These are phyloP conservation scores for Melanotaenia trifasciata DNA, from an alignment of 2,797 vertebrate species.

Conservation along the genomic window DNA sequence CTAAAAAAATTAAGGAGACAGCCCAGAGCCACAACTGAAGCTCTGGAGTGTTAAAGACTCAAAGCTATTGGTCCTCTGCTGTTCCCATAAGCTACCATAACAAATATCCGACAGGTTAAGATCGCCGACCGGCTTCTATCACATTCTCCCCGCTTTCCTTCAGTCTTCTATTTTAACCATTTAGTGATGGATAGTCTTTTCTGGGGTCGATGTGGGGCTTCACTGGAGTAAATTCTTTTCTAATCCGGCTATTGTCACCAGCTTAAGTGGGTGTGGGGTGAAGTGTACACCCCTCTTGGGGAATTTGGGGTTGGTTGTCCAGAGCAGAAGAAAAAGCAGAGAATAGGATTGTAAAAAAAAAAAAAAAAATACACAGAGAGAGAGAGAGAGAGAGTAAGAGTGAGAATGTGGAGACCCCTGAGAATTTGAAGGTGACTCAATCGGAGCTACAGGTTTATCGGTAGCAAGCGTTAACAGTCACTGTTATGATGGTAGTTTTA, in stretches of 20 bases:
- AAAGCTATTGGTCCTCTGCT: conserved; percentile 78
- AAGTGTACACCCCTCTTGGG: conserved; percentile 92
- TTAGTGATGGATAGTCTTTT: conserved; percentile 87
- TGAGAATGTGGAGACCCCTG: background rate
- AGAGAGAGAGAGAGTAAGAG: background rate
- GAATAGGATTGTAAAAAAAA: conserved; percentile 69
- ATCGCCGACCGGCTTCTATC: conserved; percentile 91
- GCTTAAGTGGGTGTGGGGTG: conserved; percentile 95
- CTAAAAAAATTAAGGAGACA: conserved; percentile 92
- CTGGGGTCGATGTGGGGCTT: conserved; percentile 86
- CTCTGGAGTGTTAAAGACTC: conserved; percentile 82
- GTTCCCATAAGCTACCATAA: conserved; percentile 77
- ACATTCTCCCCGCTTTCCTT: conserved; percentile 94
- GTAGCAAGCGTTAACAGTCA: conserved; percentile 81
- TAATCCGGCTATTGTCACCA: conserved; percentile 98
- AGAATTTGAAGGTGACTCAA: background rate
- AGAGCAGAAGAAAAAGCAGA: conserved; percentile 69
- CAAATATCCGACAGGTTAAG: conserved; percentile 94
- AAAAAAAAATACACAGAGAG: background rate
- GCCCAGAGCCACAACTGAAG: conserved; percentile 57
- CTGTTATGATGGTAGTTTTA: conserved; percentile 84
- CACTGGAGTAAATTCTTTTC: conserved; percentile 94
- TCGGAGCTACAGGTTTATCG: conserved; percentile 48
- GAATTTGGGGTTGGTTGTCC: conserved; percentile 82
- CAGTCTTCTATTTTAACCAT: conserved; percentile 85